Percentiles rank a stretch among this genome's conserved stretches.
Conservation (phyloP, 2,888 invertebrate genomes). For the Bombyx huttoni region DNA sequence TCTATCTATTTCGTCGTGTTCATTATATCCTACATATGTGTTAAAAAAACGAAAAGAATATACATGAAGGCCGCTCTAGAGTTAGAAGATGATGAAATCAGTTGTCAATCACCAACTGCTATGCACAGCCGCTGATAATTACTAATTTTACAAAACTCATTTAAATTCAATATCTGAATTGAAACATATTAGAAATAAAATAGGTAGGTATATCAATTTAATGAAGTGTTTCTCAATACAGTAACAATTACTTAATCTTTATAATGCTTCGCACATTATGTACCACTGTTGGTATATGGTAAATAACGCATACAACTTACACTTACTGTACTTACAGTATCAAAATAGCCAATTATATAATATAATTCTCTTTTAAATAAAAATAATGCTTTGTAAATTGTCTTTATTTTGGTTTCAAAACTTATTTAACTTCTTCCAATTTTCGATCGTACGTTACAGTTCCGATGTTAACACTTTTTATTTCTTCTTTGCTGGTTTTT, state of each 20-base stretch:
- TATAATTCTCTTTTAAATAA: not conserved
- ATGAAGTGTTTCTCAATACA: no score
- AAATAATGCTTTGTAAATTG: not conserved
- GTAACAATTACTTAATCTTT: no score
- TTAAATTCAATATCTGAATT: not conserved
- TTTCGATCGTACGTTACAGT: conserved; percentile 58
- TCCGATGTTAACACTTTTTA: conserved; percentile 60
- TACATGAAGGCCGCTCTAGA: conserved; percentile 8
- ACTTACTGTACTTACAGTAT: no score
- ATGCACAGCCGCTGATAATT: not conserved
- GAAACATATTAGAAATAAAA: no score
- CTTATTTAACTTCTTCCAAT: conserved; percentile 51
- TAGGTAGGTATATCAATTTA: no score
- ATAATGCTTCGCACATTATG: not conserved
- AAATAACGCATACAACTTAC: not conserved
- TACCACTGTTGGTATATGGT: not conserved
- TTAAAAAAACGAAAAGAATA: conserved; percentile 14
- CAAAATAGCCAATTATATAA: no score
- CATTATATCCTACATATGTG: conserved; percentile 22
- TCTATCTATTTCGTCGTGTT: conserved; percentile 84
- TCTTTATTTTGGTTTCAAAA: conserved; percentile 10
- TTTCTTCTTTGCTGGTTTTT: conserved; percentile 54
- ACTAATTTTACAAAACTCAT: not conserved
- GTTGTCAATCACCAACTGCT: conserved; percentile 12
- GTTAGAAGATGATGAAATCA: conserved; percentile 26